Evolutionary conservation across 2,797 vertebrate species (phyloP).

Genomic region (Apodemus agrarius): DNA sequence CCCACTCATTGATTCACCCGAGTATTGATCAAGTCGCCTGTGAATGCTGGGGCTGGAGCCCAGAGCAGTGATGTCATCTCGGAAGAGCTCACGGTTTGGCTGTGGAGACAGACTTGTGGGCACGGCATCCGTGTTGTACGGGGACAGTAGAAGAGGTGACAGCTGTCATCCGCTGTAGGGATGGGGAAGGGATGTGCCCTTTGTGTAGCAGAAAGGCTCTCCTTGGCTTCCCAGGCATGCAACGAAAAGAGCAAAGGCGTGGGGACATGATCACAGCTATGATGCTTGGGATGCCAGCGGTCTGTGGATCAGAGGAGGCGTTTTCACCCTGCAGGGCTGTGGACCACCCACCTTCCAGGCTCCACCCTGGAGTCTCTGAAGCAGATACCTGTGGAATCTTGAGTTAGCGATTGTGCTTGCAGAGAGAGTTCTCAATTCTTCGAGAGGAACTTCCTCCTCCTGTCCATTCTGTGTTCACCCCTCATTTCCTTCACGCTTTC

Average conservation of each 20-base stretch:
- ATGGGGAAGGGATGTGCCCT: not conserved
- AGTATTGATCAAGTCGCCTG: not conserved
- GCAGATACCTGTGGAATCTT: not conserved
- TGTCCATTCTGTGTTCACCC: not conserved
- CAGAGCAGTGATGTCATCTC: not conserved
- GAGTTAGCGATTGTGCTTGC: not conserved
- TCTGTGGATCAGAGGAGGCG: not conserved
- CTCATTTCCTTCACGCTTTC: not conserved
- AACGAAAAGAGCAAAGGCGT: not conserved
- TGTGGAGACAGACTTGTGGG: not conserved
- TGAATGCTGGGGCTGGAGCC: not conserved
- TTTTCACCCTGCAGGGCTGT: not conserved
- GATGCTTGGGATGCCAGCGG: not conserved
- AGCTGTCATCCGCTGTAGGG: not conserved
- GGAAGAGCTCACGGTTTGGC: not conserved
- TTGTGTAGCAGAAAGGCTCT: not conserved
- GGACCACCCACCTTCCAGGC: not conserved
- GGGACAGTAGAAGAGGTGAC: not conserved
- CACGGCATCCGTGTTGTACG: not conserved
- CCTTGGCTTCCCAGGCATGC: not conserved
- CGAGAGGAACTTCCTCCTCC: not conserved
- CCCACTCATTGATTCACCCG: not conserved
- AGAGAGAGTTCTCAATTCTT: not conserved
- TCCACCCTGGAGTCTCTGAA: not conserved
- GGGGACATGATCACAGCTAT: fast-evolving